Evolutionary conservation across 2,888 invertebrate genomes (phyloP), one percentile per base, ranked within the genome.

Genomic region (Lathronympha strigana): DNA sequence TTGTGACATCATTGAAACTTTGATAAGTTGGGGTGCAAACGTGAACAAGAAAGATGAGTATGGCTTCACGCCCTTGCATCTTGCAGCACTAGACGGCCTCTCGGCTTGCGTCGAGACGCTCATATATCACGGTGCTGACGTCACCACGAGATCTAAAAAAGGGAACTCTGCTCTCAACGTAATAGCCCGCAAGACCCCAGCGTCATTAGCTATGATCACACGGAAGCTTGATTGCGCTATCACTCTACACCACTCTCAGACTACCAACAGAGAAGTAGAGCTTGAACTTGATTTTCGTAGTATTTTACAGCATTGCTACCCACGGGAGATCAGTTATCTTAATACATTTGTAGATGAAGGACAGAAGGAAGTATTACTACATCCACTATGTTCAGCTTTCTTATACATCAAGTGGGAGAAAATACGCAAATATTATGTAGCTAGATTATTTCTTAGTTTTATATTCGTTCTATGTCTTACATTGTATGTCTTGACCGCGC

Each of bases 401-500:
- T 90, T 97, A 0, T 95, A 97, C 79, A 94, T 97, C 58, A 97
- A 97, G 81, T 97, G 97, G 97, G 96, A 96, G 76, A 97, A 97
- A 83, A 97, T 97, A 71, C 93, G 97, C 28, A 97, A 97, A 86
- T 97, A 97, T 79, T 97, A 97, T 78, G 95, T 97, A 13, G 96
- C 95, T 0, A 92, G 97, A 61, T 90, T 97, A 72, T 93, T 96
- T 69, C 94, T 97, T 74, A 96, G 96, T 82, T 94, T 96, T 69
- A 93, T 96, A 66, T 97, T 96, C 79, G 95, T 97, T 64, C 82
- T 96, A 61, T 95, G 96, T 71, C 92, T 97, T n/a, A 96, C 96
- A 0, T 83, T 96, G 8, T 97, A 97, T 82, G 96, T 97, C 13
- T 88, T 97, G 76, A 96, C 96, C 3, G 96, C 96, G 1, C 83